Percentiles rank a stretch among this genome's conserved stretches.
phyloP scores from a whole-genome alignment of 2,888 invertebrate genomes.

The Coelogynopora nodosa region DNA sequence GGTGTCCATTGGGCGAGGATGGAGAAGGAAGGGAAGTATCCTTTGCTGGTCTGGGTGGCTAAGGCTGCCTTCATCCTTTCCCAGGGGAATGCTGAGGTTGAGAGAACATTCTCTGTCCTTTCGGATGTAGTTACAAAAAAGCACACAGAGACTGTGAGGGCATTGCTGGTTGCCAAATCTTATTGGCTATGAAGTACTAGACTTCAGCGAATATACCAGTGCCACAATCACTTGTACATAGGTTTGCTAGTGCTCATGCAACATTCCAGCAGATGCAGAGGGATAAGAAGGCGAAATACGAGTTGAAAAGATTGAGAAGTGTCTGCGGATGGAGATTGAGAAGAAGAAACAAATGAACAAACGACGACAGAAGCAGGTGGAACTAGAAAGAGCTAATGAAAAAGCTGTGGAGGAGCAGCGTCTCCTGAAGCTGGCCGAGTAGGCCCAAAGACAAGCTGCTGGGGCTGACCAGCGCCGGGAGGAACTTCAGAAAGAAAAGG shows the following conservation, averaged over 20 bases:
- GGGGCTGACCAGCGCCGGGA: neutral
- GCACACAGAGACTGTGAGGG: no score
- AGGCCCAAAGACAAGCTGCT: neutral
- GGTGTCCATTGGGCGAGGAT: no score
- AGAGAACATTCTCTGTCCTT: no score
- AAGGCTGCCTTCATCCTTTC: no score
- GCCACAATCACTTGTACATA: no score
- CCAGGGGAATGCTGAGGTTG: no score
- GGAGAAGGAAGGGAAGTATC: no score
- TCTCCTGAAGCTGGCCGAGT: constrained; percentile 5
- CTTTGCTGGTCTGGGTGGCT: no score
- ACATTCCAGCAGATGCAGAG: neutral
- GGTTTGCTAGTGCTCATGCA: neutral
- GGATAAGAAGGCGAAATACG: neutral
- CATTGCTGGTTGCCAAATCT: no score
- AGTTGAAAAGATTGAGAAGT: neutral
- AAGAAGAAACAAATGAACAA: neutral
- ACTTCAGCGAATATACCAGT: no score
- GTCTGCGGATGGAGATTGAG: neutral
- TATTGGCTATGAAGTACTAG: no score
- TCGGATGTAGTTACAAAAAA: no score
- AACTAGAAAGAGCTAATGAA: constrained; percentile 8
- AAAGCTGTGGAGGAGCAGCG: constrained; percentile 8
- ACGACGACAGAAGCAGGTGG: neutral
- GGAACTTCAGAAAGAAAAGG: neutral